Conservation (phyloP, 2,888 invertebrate genomes). For the Harmothoe impar region DNA sequence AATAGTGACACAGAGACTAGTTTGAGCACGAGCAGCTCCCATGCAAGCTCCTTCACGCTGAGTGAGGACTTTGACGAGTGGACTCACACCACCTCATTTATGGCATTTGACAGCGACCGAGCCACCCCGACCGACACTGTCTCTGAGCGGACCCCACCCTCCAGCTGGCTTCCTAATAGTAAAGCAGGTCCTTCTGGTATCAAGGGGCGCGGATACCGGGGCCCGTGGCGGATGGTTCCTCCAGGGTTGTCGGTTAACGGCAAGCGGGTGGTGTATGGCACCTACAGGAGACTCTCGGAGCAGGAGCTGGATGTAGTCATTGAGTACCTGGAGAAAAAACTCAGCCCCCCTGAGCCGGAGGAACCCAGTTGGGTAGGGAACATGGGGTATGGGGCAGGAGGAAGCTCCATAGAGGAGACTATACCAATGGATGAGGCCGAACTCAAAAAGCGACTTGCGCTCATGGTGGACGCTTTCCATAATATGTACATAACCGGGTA, state of each 20-base stretch:
- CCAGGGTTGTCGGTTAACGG: neutral
- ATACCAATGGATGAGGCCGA: conserved; percentile 71
- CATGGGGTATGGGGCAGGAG: neutral
- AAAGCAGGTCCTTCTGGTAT: neutral
- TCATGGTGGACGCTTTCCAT: conserved; percentile 79
- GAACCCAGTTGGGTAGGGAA: conserved; percentile 64
- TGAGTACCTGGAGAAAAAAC: conserved; percentile 77
- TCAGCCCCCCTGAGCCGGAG: conserved; percentile 72
- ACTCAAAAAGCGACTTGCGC: conserved; percentile 74
- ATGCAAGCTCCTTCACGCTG: neutral
- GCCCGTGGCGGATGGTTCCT: neutral
- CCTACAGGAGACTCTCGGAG: conserved; percentile 72
- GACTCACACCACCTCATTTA: conserved; percentile 28
- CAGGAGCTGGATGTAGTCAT: conserved; percentile 78
- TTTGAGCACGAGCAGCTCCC: conserved; percentile 19
- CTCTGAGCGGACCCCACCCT: neutral
- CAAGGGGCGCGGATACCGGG: neutral
- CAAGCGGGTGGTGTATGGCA: conserved; percentile 20
- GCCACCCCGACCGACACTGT: neutral
- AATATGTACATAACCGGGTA: conserved; percentile 79
- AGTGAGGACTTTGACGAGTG: conserved; percentile 53
- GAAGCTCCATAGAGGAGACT: neutral
- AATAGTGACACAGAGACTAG: neutral
- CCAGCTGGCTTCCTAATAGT: neutral
- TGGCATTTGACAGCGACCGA: neutral